Evolutionary conservation across 2,797 vertebrate genomes (phyloP).

Genomic region (Natrix natrix): DNA sequence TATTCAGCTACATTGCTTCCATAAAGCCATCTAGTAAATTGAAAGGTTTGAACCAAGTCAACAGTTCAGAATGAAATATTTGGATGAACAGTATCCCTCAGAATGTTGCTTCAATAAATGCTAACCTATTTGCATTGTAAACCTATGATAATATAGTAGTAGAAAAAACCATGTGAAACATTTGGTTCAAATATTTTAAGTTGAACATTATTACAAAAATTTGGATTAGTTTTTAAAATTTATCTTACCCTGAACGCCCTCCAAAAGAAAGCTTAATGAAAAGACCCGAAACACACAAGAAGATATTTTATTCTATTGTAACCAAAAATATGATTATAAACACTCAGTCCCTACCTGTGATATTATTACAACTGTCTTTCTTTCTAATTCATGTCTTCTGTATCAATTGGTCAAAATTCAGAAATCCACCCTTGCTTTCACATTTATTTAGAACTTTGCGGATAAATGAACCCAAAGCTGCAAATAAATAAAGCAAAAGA

Average conservation of each 20-base stretch:
- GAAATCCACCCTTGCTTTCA: slow-evolving; percentile 25
- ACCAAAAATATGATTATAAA: background rate
- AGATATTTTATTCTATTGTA: background rate
- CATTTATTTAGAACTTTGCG: slow-evolving; percentile 29
- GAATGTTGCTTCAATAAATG: background rate
- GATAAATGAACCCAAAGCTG: background rate
- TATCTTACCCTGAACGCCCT: background rate
- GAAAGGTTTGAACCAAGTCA: background rate
- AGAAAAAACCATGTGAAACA: background rate
- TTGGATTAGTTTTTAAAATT: background rate
- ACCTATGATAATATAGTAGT: background rate
- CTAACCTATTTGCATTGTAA: background rate
- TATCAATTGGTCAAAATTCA: slow-evolving; percentile 28
- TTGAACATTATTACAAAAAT: background rate
- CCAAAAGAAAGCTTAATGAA: background rate
- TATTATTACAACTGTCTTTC: background rate
- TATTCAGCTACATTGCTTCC: background rate
- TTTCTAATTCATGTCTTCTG: slow-evolving; percentile 7
- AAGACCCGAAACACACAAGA: background rate
- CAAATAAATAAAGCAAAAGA: background rate
- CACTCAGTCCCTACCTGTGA: fast-evolving
- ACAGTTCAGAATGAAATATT: background rate
- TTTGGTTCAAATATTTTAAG: background rate
- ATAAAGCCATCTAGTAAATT: background rate
- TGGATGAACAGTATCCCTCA: background rate